phyloP scores from a whole-genome alignment of 1,140 invertebrate genomes.

The Potamilus streckersoni region DNA sequence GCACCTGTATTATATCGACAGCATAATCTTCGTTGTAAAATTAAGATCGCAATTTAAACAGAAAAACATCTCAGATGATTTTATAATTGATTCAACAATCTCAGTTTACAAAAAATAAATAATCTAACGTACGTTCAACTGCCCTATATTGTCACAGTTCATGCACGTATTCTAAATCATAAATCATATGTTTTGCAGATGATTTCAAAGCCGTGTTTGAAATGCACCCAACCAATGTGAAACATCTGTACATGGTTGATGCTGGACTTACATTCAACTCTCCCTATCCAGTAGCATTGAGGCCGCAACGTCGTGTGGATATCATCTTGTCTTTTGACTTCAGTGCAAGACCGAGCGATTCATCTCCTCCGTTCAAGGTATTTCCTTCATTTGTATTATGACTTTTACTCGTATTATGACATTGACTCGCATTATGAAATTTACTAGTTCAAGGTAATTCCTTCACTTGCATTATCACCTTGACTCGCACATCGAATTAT shows the following conservation, averaged over 20 bases:
- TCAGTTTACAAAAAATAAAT: no score
- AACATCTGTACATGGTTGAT: conserved; percentile 71
- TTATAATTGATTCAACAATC: no score
- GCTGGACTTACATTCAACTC: conserved; percentile 71
- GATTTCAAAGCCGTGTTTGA: conserved; percentile 68
- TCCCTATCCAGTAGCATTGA: conserved; percentile 68
- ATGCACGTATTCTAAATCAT: no score
- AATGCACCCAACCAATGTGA: conserved; percentile 66
- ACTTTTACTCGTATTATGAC: not conserved
- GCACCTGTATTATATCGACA: no score
- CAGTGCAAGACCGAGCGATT: conserved; percentile 67
- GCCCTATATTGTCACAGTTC: no score
- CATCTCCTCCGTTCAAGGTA: conserved; percentile 68
- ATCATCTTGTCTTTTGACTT: conserved; percentile 71
- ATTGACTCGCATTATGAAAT: no score
- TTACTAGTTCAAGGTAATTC: conserved; percentile 68
- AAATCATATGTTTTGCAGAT: conserved; percentile 34
- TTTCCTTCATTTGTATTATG: not conserved
- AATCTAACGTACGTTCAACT: no score
- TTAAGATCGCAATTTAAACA: no score
- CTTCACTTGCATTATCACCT: no score
- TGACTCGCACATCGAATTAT: no score
- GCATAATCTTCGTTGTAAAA: no score
- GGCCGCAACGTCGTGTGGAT: conserved; percentile 69
- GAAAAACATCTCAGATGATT: no score